A percentile compares a stretch with the other conserved stretches of the same genome.
These are phyloP conservation scores for Drosophila gunungcola DNA, from an alignment of 1,140 invertebrate species.

Conservation along the genomic window DNA sequence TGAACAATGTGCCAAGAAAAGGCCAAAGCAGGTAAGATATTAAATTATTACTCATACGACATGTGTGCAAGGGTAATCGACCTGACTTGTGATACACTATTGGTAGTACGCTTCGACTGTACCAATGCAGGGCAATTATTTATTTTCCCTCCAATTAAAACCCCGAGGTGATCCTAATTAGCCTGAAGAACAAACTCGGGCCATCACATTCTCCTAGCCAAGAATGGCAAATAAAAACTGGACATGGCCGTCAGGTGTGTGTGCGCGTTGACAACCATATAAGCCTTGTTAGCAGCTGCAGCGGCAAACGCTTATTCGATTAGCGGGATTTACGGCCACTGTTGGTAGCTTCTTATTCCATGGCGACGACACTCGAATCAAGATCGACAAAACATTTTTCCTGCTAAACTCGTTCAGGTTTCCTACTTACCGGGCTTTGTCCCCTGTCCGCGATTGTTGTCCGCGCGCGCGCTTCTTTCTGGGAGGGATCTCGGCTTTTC, in stretches of 20 bases:
- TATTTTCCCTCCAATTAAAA: slow-evolving; percentile 22
- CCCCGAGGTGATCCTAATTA: slow-evolving; percentile 31
- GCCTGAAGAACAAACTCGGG: slow-evolving; percentile 9
- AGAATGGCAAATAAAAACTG: slow-evolving; percentile 31
- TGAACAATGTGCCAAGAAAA: slow-evolving; percentile 6
- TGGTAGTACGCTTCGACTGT: background rate
- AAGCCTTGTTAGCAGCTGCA: slow-evolving; percentile 28
- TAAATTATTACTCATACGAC: background rate
- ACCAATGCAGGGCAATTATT: slow-evolving; percentile 5
- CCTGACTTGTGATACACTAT: background rate
- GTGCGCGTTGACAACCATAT: slow-evolving; percentile 32
- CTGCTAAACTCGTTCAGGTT: slow-evolving; percentile 66
- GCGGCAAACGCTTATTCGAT: slow-evolving; percentile 58
- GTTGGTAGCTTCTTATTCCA: slow-evolving; percentile 28
- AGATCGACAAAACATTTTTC: slow-evolving; percentile 65
- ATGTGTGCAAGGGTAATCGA: background rate
- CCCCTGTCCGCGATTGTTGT: slow-evolving; percentile 55
- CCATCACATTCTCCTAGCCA: slow-evolving; percentile 22
- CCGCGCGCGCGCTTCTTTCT: slow-evolving; percentile 54
- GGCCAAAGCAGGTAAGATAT: slow-evolving; percentile 10
- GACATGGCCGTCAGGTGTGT: slow-evolving; percentile 25
- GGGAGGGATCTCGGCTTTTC: slow-evolving; percentile 74
- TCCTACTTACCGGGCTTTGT: slow-evolving; percentile 32
- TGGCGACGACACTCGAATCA: slow-evolving; percentile 47
- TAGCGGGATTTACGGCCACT: slow-evolving; percentile 57